Conservation (phyloP, 1,140 invertebrate species). For the Pogonognathellus flavescens region DNA sequence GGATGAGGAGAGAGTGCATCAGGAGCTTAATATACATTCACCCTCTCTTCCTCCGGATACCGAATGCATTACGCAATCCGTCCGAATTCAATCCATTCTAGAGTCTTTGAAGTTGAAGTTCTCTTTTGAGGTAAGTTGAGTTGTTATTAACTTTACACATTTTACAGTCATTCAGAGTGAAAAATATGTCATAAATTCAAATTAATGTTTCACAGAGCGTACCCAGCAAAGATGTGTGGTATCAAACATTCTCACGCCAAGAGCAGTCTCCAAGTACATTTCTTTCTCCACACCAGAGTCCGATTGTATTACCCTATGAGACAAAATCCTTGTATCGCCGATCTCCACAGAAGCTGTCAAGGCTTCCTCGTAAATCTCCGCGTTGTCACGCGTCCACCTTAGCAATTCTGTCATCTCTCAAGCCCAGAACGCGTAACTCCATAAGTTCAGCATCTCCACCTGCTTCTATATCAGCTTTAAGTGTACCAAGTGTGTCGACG, state of each 20-base stretch:
- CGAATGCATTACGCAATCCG: conserved; percentile 58
- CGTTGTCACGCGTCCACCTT: conserved; percentile 86
- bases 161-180: too few species aligned
- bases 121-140: conserved; percentile 64
- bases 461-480: conserved; percentile 47
- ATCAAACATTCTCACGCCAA: conserved; percentile 81
- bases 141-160: neutral
- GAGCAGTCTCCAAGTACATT: conserved; percentile 75
- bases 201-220: conserved; percentile 68
- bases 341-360: conserved; percentile 69
- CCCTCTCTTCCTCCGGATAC: conserved; percentile 27
- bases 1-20: conserved; percentile 18
- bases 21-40: conserved; percentile 42
- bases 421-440: conserved; percentile 31
- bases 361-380: conserved; percentile 84
- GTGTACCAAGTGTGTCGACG: neutral
- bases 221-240: conserved; percentile 82
- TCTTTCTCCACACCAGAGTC: conserved; percentile 70
- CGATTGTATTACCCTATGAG: conserved; percentile 83
- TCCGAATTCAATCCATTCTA: conserved; percentile 64
- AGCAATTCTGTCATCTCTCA: conserved; percentile 78
- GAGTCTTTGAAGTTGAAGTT: conserved; percentile 57
- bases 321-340: conserved; percentile 69
- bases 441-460: conserved; percentile 50
- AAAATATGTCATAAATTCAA: too few species aligned